phyloP scores from a whole-genome alignment of 2,113 vertebrate genomes.

The Phoxinus phoxinus region DNA sequence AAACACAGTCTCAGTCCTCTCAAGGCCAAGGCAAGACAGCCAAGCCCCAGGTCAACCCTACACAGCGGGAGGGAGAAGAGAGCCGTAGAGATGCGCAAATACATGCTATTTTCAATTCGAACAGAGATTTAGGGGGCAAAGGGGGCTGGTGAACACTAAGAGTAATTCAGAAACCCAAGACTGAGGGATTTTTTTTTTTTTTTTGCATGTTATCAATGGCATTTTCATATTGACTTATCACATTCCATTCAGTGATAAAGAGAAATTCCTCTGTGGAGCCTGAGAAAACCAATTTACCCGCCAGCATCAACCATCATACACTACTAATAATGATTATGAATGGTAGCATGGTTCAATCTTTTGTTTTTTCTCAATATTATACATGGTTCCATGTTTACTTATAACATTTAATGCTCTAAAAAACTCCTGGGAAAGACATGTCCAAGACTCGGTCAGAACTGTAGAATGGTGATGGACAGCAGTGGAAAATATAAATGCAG shows the following conservation, averaged over 20 bases:
- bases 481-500: slow-evolving; percentile 50
- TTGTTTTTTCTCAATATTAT: neutral
- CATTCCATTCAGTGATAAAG: slow-evolving; percentile 39
- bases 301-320: neutral
- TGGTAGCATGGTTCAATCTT: neutral
- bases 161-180: slow-evolving; percentile 1
- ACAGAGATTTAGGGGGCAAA: slow-evolving; percentile 24
- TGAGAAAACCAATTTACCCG: neutral
- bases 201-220: slow-evolving; percentile 38
- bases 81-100: slow-evolving; percentile 43
- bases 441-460: slow-evolving; percentile 52
- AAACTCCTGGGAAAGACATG: slow-evolving; percentile 18
- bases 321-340: neutral
- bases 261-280: neutral
- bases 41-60: slow-evolving; percentile 56
- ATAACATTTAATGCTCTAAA: neutral
- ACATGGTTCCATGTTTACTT: neutral
- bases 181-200: neutral
- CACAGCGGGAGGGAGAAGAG: slow-evolving; percentile 61
- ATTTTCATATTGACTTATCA: slow-evolving; percentile 47
- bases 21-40: slow-evolving; percentile 74
- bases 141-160: neutral
- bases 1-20: slow-evolving; percentile 71
- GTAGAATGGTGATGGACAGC: slow-evolving; percentile 57
- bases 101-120: neutral